Evolutionary conservation across 2,888 invertebrate genomes (phyloP).

Genomic region (Poecilus cupreus): DNA sequence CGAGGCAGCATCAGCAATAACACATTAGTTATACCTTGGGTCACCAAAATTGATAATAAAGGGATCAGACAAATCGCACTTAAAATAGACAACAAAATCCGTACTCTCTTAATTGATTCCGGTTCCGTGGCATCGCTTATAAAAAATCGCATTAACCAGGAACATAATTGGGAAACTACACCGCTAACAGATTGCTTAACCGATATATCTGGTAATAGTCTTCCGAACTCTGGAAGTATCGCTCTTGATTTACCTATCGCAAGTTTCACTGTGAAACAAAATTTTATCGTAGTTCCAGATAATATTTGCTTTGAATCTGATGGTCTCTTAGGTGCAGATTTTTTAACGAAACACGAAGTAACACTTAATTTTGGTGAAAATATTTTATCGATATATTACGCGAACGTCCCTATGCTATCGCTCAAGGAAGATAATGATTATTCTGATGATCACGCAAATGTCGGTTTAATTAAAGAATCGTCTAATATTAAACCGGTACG

Average conservation of each 20-base stretch:
- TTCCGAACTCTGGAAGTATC: not conserved
- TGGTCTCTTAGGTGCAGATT: conserved; percentile 26
- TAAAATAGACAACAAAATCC: not conserved
- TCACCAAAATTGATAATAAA: not conserved
- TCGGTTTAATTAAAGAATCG: not conserved
- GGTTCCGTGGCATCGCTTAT: not conserved
- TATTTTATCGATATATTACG: not conserved
- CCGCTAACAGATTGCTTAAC: too few relatives aligned
- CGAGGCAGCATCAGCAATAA: not conserved
- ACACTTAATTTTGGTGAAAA: not conserved
- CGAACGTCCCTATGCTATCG: not conserved
- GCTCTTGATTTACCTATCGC: too few relatives aligned
- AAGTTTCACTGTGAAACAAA: not conserved
- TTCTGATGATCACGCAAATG: not conserved
- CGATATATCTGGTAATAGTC: not conserved
- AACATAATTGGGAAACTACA: too few relatives aligned
- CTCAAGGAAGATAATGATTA: too few relatives aligned
- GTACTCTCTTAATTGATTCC: not conserved
- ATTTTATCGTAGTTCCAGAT: not conserved
- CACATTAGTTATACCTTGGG: not conserved
- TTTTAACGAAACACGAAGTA: not conserved
- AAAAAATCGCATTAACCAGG: too few relatives aligned
- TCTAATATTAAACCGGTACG: not conserved
- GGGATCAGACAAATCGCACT: not conserved
- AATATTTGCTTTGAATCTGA: not conserved